Conservation (phyloP, 2,797 vertebrate species). For the Orestias chungarensis region DNA sequence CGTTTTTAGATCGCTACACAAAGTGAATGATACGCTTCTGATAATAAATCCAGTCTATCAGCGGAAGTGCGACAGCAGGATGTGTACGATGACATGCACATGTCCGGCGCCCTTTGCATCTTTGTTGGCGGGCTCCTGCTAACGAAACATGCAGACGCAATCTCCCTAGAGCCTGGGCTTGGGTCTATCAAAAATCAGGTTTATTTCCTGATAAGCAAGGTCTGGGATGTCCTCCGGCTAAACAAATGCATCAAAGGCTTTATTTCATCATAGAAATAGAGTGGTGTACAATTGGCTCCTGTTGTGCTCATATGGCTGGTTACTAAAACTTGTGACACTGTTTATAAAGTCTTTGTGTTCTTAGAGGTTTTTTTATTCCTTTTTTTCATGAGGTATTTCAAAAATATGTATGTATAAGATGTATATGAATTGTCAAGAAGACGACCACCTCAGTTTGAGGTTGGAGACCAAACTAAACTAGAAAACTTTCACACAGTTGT, state of each 20-base stretch:
- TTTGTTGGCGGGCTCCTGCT: constrained; percentile 59
- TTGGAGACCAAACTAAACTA: neutral
- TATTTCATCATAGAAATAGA: constrained; percentile 57
- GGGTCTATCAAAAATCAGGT: constrained; percentile 48
- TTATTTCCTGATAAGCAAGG: constrained; percentile 54
- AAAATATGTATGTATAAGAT: too few species aligned
- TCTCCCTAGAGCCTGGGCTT: constrained; percentile 56
- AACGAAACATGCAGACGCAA: constrained; percentile 42
- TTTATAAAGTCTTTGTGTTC: neutral
- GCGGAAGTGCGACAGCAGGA: constrained; percentile 68
- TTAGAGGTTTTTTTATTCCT: neutral
- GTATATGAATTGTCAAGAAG: neutral
- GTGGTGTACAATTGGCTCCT: constrained; percentile 37
- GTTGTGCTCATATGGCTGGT: constrained; percentile 22
- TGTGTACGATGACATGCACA: constrained; percentile 23
- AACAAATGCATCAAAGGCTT: constrained; percentile 76
- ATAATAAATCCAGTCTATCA: constrained; percentile 37
- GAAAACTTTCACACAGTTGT: neutral
- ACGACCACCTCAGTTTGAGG: neutral
- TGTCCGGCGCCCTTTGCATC: constrained; percentile 46
- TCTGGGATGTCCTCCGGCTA: constrained; percentile 50
- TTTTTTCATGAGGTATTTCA: neutral
- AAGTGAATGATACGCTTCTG: constrained; percentile 12
- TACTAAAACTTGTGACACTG: neutral
- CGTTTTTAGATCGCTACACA: neutral